Conservation (phyloP, 37 sponge, comb jelly and placozoan species). For the Hormiphora californensis region DNA sequence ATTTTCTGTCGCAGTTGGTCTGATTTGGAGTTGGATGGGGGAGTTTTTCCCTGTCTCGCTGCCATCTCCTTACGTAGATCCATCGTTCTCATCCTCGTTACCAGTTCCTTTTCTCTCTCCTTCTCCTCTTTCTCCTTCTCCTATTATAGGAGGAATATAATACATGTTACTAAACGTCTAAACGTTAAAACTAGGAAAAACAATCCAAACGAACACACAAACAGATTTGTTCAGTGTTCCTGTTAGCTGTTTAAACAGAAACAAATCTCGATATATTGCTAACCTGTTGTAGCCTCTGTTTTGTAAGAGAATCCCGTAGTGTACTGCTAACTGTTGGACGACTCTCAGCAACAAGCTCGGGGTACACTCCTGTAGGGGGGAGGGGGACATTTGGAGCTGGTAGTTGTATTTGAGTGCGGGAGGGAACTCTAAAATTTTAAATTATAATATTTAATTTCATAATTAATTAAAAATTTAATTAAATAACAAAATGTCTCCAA, state of each 20-base stretch:
- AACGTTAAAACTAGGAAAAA: neutral
- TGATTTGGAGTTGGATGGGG: neutral
- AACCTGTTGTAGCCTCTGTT: conserved; percentile 20
- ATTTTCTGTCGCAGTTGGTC: neutral
- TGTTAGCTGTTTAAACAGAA: neutral
- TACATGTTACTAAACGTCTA: neutral
- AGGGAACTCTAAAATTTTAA: no score
- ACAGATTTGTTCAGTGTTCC: neutral
- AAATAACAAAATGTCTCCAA: no score
- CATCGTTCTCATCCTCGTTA: neutral
- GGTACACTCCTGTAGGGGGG: conserved; percentile 1
- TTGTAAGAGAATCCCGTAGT: neutral
- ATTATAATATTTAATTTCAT: no score
- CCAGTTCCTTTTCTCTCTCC: neutral
- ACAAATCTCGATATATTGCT: neutral
- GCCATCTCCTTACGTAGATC: neutral
- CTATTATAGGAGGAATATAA: neutral
- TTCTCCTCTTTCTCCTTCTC: conserved; percentile 24
- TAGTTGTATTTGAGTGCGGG: no score
- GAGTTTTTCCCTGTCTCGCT: conserved; percentile 25
- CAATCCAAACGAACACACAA: neutral
- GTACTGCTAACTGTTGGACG: conserved; percentile 1
- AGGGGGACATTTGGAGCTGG: no score
- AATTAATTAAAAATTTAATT: no score
- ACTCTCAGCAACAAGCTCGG: neutral